Conservation (phyloP, 2,888 invertebrate genomes). For the Macrosiphum euphorbiae region DNA sequence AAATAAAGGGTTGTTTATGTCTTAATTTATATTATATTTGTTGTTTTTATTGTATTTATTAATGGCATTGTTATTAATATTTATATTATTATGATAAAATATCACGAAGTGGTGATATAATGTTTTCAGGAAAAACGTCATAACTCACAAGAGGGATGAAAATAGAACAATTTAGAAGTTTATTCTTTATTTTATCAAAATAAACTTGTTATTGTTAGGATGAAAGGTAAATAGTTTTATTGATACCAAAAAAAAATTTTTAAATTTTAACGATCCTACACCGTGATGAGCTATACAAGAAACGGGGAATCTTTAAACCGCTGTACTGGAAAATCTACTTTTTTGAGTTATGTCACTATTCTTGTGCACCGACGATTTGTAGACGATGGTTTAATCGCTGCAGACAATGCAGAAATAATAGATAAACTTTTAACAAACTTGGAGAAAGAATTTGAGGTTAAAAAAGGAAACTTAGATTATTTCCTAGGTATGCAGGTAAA, state of each 20-base stretch:
- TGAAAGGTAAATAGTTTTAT: constrained; percentile 5
- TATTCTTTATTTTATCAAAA: constrained; percentile 36
- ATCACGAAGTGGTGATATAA: constrained; percentile 32
- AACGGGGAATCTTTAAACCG: constrained; percentile 1
- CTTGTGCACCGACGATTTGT: constrained; percentile 34
- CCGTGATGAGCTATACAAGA: not conserved
- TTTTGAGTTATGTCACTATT: constrained; percentile 41
- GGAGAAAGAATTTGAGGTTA: too few species aligned
- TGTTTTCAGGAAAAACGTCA: constrained; percentile 30
- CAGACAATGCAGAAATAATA: too few species aligned
- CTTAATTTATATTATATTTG: not conserved
- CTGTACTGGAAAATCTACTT: constrained; percentile 27
- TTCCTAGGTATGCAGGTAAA: too few species aligned
- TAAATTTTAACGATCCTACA: not conserved
- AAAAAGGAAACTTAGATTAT: too few species aligned
- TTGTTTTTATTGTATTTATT: constrained; percentile 16
- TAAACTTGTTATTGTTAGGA: constrained; percentile 35
- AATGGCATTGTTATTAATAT: constrained; percentile 43
- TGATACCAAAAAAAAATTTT: constrained; percentile 21
- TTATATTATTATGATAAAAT: constrained; percentile 38
- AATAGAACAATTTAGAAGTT: constrained; percentile 38
- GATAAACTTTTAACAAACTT: too few species aligned
- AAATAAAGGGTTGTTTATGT: constrained; percentile 46
- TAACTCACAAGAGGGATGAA: constrained; percentile 38
- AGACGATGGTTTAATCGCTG: too few species aligned